phyloP scores from a whole-genome alignment of 2,888 invertebrate genomes.

The Hydroisotoma schaefferi region DNA sequence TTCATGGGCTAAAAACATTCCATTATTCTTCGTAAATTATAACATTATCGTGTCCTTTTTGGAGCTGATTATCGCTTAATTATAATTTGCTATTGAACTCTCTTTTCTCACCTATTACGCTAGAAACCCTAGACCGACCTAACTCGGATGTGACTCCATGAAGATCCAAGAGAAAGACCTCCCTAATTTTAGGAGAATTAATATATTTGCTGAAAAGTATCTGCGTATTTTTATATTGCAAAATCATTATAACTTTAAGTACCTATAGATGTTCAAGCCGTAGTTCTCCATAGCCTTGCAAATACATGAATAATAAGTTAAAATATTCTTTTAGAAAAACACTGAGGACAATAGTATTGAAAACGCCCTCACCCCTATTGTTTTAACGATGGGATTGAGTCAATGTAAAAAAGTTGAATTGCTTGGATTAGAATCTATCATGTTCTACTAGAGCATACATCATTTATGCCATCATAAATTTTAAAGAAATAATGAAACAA shows the following conservation, averaged over 20 bases:
- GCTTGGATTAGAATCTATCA: too few relatives aligned
- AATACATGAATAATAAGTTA: neutral
- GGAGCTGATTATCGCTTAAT: neutral
- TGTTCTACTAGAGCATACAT: too few relatives aligned
- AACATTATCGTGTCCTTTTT: neutral
- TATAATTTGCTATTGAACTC: neutral
- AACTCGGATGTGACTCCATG: conserved; percentile 31
- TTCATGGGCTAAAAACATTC: conserved; percentile 50
- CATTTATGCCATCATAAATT: too few relatives aligned
- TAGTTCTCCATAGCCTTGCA: conserved; percentile 34
- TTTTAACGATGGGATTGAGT: too few relatives aligned
- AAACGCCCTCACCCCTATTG: too few relatives aligned
- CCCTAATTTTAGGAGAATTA: conserved; percentile 32
- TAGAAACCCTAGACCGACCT: conserved; percentile 26
- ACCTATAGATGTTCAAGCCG: conserved; percentile 38
- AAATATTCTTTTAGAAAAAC: too few relatives aligned
- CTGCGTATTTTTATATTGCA: too few relatives aligned
- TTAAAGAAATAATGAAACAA: too few relatives aligned
- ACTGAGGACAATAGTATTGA: too few relatives aligned
- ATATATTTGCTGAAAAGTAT: too few relatives aligned
- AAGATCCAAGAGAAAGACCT: conserved; percentile 39
- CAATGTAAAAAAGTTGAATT: too few relatives aligned
- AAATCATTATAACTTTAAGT: neutral
- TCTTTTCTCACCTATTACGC: conserved; percentile 50
- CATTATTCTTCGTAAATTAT: neutral